phyloP scores from a whole-genome alignment of 2,113 vertebrate species.

The Dicerorhinus sumatrensis region DNA sequence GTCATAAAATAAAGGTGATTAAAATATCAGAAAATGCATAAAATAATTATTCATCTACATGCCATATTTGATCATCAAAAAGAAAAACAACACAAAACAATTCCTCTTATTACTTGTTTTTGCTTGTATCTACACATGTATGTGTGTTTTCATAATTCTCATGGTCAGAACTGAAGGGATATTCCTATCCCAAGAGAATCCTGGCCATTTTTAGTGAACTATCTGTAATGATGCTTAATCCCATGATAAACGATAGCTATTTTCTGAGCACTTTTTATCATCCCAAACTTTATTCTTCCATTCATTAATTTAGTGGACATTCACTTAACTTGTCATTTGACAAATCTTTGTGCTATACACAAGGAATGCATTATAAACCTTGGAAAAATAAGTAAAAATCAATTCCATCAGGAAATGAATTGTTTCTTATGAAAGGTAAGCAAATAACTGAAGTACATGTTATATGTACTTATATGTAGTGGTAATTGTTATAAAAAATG shows the following conservation, averaged over 20 bases:
- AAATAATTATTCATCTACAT: not conserved
- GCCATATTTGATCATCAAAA: not conserved
- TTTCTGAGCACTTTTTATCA: not conserved
- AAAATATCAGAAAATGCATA: not conserved
- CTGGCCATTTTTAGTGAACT: not conserved
- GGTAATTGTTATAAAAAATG: fast-evolving
- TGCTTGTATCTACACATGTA: not conserved
- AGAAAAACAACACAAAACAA: not conserved
- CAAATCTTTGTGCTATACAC: not conserved
- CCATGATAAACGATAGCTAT: not conserved
- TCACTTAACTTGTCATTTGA: not conserved
- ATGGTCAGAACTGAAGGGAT: not conserved
- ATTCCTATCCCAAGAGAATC: not conserved
- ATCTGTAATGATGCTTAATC: not conserved
- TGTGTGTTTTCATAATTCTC: not conserved
- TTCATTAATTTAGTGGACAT: not conserved
- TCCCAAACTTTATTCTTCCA: not conserved
- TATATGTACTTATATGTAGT: not conserved
- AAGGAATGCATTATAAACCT: not conserved
- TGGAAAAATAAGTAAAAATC: not conserved
- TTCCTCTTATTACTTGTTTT: not conserved
- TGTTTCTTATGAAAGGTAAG: not conserved
- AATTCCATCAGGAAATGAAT: not conserved
- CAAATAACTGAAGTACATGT: not conserved
- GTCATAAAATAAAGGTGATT: not conserved